Conservation (phyloP, 2,113 vertebrate species). For the Leptobrachium leishanense region DNA sequence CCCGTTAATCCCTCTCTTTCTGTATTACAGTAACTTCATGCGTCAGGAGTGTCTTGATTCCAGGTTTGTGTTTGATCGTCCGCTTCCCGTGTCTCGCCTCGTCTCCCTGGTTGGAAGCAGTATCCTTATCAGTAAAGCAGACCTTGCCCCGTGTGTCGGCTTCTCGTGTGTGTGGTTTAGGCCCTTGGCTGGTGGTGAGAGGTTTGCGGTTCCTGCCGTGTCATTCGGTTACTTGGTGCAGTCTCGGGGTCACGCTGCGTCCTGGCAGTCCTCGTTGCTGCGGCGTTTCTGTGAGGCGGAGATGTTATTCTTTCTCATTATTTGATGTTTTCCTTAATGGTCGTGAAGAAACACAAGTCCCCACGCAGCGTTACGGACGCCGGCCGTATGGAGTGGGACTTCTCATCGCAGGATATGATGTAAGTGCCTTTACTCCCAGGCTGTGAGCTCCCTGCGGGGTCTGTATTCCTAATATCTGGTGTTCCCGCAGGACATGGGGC, state of each 20-base stretch:
- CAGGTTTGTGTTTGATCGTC: slow-evolving; percentile 94
- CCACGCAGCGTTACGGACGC: slow-evolving; percentile 92
- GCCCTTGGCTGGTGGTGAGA: no score
- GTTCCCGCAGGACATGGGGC: slow-evolving; percentile 86
- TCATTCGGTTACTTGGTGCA: no score
- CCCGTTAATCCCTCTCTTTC: neutral
- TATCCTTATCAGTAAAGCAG: slow-evolving; percentile 76
- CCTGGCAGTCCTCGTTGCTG: no score
- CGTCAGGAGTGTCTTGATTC: slow-evolving; percentile 98
- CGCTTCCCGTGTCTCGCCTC: slow-evolving; percentile 91
- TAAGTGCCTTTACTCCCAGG: slow-evolving; percentile 63
- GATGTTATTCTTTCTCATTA: neutral
- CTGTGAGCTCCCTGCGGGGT: neutral
- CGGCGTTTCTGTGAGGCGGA: neutral
- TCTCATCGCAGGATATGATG: slow-evolving; percentile 95
- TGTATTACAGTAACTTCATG: slow-evolving; percentile 88
- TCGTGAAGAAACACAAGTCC: slow-evolving; percentile 91
- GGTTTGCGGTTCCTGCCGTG: no score
- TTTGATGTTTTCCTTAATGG: slow-evolving; percentile 61
- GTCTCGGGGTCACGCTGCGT: no score
- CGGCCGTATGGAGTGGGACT: slow-evolving; percentile 94
- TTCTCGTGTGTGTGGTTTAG: no score
- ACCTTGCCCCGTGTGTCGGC: no score
- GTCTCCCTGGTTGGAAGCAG: slow-evolving; percentile 96
- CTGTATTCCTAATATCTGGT: neutral